Evolutionary conservation across 2,888 invertebrate genomes (phyloP).

Genomic region (Rhopalosiphum nymphaeae): DNA sequence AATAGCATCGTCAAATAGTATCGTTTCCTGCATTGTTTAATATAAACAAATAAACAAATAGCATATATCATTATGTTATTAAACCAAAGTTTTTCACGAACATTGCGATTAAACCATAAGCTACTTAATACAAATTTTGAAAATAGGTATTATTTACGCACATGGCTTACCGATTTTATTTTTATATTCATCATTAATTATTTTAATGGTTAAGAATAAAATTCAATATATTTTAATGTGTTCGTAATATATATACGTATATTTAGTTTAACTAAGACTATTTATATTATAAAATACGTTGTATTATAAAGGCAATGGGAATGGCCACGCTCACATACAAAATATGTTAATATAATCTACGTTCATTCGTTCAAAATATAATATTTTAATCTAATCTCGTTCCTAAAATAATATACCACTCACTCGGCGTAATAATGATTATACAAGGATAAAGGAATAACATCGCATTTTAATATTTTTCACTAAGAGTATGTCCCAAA

Average conservation of each 20-base stretch:
- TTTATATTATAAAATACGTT: neutral
- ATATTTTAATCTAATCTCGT: neutral
- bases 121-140: neutral
- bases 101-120: neutral
- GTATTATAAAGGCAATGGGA: no score
- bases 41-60: neutral
- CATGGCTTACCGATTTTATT: neutral
- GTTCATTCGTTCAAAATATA: no score
- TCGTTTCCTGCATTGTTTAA: neutral
- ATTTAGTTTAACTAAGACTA: no score
- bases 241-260: neutral
- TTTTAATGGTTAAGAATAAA: neutral
- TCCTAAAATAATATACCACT: neutral
- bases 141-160: neutral
- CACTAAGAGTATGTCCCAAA: neutral
- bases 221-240: neutral
- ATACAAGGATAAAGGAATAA: neutral
- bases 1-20: neutral
- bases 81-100: neutral
- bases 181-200: neutral
- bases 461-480: neutral
- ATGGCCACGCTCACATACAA: no score
- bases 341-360: no score
- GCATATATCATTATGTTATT: neutral
- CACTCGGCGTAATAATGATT: neutral